A percentile compares a stretch with the other conserved stretches of the same genome.
phyloP scores from a whole-genome alignment of 2,113 vertebrate genomes.

The Lophius piscatorius region DNA sequence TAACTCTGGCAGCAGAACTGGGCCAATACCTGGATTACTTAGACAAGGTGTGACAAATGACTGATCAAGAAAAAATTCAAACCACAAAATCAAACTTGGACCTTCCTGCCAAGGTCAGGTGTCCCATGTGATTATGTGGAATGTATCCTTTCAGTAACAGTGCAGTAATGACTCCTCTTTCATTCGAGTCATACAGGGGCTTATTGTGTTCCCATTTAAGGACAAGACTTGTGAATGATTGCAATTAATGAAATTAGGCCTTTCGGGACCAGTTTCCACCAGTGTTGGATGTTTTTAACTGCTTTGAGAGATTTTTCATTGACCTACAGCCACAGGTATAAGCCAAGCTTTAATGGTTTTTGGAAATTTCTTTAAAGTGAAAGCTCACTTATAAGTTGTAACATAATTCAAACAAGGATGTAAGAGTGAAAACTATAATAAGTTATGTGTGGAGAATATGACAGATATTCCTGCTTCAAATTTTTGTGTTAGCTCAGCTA shows the following conservation, averaged over 20 bases:
- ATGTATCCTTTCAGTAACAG: constrained; percentile 16
- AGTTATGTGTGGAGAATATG: too few species aligned
- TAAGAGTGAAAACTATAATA: too few species aligned
- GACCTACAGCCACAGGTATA: too few species aligned
- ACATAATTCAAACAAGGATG: too few species aligned
- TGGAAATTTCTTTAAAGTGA: too few species aligned
- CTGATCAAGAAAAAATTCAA: constrained; percentile 38
- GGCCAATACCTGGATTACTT: too few species aligned
- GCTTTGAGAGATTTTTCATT: not conserved
- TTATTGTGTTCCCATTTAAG: constrained; percentile 24
- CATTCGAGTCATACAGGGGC: not conserved
- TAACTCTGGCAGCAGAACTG: too few species aligned
- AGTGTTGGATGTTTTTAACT: not conserved
- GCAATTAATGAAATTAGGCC: constrained; percentile 33
- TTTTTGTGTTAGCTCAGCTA: too few species aligned
- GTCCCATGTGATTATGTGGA: constrained; percentile 41
- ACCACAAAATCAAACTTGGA: constrained; percentile 15
- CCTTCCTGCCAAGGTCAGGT: constrained; percentile 24
- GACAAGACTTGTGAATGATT: constrained; percentile 38
- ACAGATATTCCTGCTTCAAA: too few species aligned
- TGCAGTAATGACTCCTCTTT: constrained; percentile 35
- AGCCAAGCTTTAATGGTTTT: too few species aligned
- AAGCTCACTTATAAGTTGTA: too few species aligned
- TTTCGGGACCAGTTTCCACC: not conserved
- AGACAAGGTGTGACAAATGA: too few species aligned